Percentiles rank a stretch among this genome's conserved stretches.
Evolutionary conservation across 1,140 invertebrate species (phyloP).

Genomic region (Orussus abietinus): DNA sequence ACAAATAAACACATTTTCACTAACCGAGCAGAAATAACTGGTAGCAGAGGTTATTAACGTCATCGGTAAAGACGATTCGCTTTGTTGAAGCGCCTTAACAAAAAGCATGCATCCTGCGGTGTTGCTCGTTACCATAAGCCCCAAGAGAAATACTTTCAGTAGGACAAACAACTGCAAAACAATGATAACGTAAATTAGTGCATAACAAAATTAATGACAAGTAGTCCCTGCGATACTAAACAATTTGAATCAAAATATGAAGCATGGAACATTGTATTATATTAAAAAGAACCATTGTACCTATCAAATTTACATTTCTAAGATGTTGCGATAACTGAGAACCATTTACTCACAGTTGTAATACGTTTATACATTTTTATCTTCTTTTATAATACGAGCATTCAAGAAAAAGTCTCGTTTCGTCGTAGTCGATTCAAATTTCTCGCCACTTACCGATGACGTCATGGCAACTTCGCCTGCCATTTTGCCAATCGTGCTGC

Average conservation of each 20-base stretch:
- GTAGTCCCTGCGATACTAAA: too few relatives aligned
- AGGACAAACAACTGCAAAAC: conserved; percentile 29
- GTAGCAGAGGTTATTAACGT: conserved; percentile 60
- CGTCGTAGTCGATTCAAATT: too few relatives aligned
- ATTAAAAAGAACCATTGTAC: too few relatives aligned
- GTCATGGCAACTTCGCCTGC: conserved; percentile 27
- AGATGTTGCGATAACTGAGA: too few relatives aligned
- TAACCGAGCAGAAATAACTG: conserved; percentile 63
- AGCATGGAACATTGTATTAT: too few relatives aligned
- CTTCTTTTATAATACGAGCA: background rate
- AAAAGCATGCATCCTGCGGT: conserved; percentile 60
- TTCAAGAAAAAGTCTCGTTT: too few relatives aligned
- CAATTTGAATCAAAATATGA: too few relatives aligned
- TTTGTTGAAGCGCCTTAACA: conserved; percentile 56
- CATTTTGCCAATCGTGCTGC: conserved; percentile 44
- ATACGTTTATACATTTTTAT: too few relatives aligned
- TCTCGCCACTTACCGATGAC: conserved; percentile 29
- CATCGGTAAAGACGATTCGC: conserved; percentile 57
- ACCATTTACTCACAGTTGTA: too few relatives aligned
- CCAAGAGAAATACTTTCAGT: conserved; percentile 44
- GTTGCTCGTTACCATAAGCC: conserved; percentile 57
- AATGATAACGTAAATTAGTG: too few relatives aligned
- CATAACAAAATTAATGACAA: too few relatives aligned
- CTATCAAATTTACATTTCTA: too few relatives aligned
- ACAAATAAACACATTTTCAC: conserved; percentile 21